Evolutionary conservation across 2,113 vertebrate species (phyloP).

Genomic region (Astur gentilis): DNA sequence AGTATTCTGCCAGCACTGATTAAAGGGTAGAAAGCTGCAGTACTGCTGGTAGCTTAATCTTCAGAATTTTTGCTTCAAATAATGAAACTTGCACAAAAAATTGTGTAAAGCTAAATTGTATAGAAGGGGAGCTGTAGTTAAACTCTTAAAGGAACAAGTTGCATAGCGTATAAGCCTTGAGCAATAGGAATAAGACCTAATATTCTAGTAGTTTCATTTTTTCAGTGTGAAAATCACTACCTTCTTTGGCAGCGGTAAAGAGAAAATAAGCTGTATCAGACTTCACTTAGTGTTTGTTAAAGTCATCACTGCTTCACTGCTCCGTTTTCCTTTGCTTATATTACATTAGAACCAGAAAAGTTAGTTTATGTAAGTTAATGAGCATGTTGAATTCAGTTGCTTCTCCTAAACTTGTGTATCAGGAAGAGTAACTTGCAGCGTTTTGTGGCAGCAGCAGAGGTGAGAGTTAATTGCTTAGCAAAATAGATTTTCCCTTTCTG

Average conservation of each 20-base stretch:
- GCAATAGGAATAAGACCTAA: neutral
- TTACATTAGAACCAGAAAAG: neutral
- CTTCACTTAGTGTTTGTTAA: neutral
- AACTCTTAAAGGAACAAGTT: neutral
- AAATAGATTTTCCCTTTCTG: neutral
- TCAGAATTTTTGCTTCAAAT: neutral
- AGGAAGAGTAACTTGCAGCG: neutral
- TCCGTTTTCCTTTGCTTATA: neutral
- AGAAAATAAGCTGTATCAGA: neutral
- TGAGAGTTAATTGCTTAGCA: neutral
- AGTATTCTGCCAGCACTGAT: neutral
- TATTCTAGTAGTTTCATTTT: neutral
- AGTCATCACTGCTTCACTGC: neutral
- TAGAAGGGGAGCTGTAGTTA: neutral
- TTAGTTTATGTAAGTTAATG: neutral
- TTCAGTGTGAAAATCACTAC: neutral
- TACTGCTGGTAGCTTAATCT: neutral
- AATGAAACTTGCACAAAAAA: neutral
- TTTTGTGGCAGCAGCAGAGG: neutral
- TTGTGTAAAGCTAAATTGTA: neutral
- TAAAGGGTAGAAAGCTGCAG: neutral
- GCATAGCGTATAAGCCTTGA: neutral
- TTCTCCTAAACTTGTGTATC: neutral
- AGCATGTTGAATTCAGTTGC: neutral
- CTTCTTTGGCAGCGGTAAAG: neutral